Evolutionary conservation across 2,888 invertebrate species (phyloP).

Genomic region (Hofmannophila pseudospretella): DNA sequence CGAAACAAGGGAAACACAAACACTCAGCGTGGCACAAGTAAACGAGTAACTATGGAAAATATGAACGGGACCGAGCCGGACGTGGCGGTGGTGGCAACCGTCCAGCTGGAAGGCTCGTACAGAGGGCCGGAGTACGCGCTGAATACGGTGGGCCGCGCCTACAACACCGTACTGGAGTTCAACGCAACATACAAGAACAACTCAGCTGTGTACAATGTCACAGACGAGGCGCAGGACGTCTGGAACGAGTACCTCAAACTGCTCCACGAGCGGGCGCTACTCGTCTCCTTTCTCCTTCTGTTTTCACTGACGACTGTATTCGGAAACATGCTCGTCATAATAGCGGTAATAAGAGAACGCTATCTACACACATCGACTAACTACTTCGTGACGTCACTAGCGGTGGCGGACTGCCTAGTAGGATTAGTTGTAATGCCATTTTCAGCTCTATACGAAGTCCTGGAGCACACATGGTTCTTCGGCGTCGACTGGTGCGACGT

Average conservation of each 20-base stretch:
- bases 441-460: constrained; percentile 92
- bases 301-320: constrained; percentile 96
- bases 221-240: not conserved
- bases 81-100: constrained; percentile 56
- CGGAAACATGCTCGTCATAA: constrained; percentile 95
- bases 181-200: constrained; percentile 19
- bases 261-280: constrained; percentile 82
- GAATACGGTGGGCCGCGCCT: constrained; percentile 35
- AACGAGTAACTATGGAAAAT: constrained; percentile 53
- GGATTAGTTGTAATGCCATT: constrained; percentile 99
- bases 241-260: constrained; percentile 70
- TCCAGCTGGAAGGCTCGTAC: constrained; percentile 57
- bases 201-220: constrained; percentile 14
- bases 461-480: constrained; percentile 95
- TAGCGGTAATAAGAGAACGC: constrained; percentile 94
- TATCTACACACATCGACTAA: constrained; percentile 98
- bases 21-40: constrained; percentile 65
- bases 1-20: constrained; percentile 70
- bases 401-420: constrained; percentile 97
- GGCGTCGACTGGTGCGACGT: constrained; percentile 98
- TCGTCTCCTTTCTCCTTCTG: constrained; percentile 88
- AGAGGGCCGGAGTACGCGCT: constrained; percentile 53
- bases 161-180: constrained; percentile 39
- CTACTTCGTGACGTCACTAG: constrained; percentile 97
- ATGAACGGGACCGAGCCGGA: constrained; percentile 64